Evolutionary conservation across 2,888 invertebrate genomes (phyloP).

Genomic region (Octonoba sinensis): DNA sequence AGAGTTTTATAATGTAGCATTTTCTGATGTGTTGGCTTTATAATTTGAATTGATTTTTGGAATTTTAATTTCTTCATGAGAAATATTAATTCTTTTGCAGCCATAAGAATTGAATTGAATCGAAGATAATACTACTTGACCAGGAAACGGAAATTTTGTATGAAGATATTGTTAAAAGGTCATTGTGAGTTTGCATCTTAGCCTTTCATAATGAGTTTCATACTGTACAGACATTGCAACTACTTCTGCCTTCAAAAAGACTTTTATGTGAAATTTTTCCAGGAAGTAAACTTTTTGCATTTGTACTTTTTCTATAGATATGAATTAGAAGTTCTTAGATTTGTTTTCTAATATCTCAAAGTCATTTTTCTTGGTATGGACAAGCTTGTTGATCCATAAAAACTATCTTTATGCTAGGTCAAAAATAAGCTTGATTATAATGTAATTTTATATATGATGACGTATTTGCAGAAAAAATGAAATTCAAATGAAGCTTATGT

Average conservation of each 20-base stretch:
- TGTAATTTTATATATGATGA: too few species aligned
- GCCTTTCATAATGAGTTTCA: slow-evolving; percentile 59
- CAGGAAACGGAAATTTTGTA: slow-evolving; percentile 22
- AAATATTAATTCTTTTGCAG: slow-evolving; percentile 31
- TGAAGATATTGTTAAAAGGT: slow-evolving; percentile 33
- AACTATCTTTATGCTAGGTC: slow-evolving; percentile 44
- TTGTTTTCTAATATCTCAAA: slow-evolving; percentile 10
- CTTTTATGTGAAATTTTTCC: slow-evolving; percentile 45
- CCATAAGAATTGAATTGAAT: slow-evolving; percentile 65
- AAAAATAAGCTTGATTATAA: slow-evolving; percentile 10
- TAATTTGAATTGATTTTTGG: too few species aligned
- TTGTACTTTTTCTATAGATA: slow-evolving; percentile 60
- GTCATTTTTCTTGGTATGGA: slow-evolving; percentile 30
- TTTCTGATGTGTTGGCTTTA: too few species aligned
- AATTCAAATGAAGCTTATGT: too few species aligned
- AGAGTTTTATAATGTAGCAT: too few species aligned
- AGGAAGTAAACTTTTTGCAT: slow-evolving; percentile 42
- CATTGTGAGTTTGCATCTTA: slow-evolving; percentile 51
- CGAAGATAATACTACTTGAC: slow-evolving; percentile 60
- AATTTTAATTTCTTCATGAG: neutral
- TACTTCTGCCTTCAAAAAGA: slow-evolving; percentile 61
- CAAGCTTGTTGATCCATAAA: slow-evolving; percentile 30
- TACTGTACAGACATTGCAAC: slow-evolving; percentile 60
- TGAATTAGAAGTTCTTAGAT: slow-evolving; percentile 7
- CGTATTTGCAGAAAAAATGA: too few species aligned